Conservation (phyloP, 2,113 vertebrate species). For the Rhea americana region DNA sequence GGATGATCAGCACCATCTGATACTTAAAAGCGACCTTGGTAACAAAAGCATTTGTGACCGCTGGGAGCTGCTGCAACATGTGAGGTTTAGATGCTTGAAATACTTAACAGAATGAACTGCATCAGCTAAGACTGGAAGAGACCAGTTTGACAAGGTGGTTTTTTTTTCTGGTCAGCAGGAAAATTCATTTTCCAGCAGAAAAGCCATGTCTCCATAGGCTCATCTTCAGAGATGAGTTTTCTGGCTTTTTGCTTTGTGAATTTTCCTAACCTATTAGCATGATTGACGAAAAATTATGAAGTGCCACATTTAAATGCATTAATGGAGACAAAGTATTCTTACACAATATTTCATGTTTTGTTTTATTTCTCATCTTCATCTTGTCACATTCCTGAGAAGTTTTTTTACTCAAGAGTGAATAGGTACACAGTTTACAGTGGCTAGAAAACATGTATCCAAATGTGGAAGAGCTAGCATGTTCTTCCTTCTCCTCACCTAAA, state of each 20-base stretch:
- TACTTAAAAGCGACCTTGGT: neutral
- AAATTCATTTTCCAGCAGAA: slow-evolving; percentile 20
- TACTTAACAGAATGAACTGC: slow-evolving; percentile 30
- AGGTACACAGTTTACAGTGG: neutral
- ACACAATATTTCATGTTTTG: neutral
- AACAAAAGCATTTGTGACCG: neutral
- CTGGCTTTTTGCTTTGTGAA: slow-evolving; percentile 11
- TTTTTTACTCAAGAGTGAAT: slow-evolving; percentile 5
- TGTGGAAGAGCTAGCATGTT: neutral
- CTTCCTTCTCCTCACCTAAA: neutral
- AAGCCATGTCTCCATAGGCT: slow-evolving; percentile 2
- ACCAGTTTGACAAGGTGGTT: neutral
- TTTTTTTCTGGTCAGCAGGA: neutral
- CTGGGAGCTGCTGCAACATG: neutral
- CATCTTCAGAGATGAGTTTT: slow-evolving; percentile 10
- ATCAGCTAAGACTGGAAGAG: neutral
- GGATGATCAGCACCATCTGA: neutral
- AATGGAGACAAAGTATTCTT: neutral
- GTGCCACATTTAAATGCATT: neutral
- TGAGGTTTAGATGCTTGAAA: neutral
- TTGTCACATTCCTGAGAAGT: neutral
- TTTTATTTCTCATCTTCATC: slow-evolving; percentile 1
- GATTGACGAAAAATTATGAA: neutral
- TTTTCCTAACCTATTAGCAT: neutral
- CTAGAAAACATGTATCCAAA: neutral